A percentile compares a stretch with the other conserved stretches of the same genome.
Conservation (phyloP, 2,113 vertebrate genomes). For the Lathamus discolor region DNA sequence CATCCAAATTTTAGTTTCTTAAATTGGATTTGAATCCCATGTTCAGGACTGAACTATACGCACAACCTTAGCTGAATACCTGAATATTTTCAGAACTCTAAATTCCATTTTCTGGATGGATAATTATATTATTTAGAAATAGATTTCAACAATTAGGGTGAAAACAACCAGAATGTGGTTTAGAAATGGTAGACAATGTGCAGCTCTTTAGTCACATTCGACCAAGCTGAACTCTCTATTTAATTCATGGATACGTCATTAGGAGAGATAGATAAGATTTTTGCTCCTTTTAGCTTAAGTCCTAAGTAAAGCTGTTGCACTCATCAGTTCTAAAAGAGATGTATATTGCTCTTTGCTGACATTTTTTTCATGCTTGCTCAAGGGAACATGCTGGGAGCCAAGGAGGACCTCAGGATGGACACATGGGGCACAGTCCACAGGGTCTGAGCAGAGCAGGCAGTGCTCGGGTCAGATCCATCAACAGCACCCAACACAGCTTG, state of each 20-base stretch:
- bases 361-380: not conserved
- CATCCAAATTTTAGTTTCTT: not conserved
- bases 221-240: not conserved
- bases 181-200: not conserved
- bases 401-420: not conserved
- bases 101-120: not conserved
- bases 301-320: not conserved
- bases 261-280: not conserved
- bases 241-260: not conserved
- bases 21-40: not conserved
- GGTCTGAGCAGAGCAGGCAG: not conserved
- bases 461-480: not conserved
- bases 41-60: not conserved
- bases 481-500: accelerated
- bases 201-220: not conserved
- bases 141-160: not conserved
- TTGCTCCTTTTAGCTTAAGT: not conserved
- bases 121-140: not conserved
- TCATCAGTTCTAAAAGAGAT: not conserved
- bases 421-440: accelerated
- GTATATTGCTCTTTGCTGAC: not conserved
- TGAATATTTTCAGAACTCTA: not conserved
- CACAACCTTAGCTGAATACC: not conserved
- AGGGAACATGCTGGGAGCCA: not conserved
- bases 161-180: not conserved